Percentiles rank a stretch among this genome's conserved stretches.
Conservation (phyloP, 2,797 vertebrate species). For the Lacerta agilis region DNA sequence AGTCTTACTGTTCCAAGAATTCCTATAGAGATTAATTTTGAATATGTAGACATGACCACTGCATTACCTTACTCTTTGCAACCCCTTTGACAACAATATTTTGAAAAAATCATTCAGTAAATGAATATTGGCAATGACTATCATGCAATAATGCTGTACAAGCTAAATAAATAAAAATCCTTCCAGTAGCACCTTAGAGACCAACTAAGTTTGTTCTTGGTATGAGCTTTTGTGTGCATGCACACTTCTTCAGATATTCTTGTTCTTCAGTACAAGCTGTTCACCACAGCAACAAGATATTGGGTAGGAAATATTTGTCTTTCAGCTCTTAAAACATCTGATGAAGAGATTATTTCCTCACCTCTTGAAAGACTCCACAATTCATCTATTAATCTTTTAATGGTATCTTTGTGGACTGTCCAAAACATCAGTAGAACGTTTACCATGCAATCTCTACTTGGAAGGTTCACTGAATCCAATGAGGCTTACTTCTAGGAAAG, state of each 20-base stretch:
- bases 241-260: no score
- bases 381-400: slow-evolving; percentile 32
- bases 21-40: not conserved
- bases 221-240: no score
- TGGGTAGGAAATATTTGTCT: slow-evolving; percentile 30
- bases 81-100: not conserved
- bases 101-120: not conserved
- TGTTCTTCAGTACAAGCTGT: slow-evolving; percentile 11
- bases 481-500: not conserved
- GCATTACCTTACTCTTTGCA: not conserved
- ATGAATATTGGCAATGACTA: not conserved
- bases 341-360: slow-evolving; percentile 51
- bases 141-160: slow-evolving; percentile 18
- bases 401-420: slow-evolving; percentile 33
- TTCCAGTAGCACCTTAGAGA: no score
- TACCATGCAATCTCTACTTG: not conserved
- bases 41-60: not conserved
- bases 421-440: slow-evolving; percentile 45
- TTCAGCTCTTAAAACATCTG: slow-evolving; percentile 46
- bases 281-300: slow-evolving; percentile 8
- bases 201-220: no score
- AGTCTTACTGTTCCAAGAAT: not conserved
- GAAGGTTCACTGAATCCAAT: not conserved
- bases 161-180: not conserved
- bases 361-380: not conserved